Conservation (phyloP, 2,888 invertebrate genomes). For the Drosophila emarginata region DNA sequence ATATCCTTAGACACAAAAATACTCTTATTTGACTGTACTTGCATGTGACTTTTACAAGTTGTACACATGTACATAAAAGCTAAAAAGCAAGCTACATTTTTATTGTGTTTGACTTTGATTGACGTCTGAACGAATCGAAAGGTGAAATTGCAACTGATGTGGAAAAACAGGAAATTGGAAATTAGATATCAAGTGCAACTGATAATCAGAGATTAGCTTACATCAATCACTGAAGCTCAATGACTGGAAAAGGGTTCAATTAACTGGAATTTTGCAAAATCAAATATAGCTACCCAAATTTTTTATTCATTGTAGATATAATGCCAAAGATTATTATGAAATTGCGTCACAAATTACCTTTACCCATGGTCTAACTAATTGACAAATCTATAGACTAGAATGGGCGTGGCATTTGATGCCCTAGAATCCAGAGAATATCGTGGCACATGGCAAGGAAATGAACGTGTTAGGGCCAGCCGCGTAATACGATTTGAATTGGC, state of each 20-base stretch:
- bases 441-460: conserved; percentile 23
- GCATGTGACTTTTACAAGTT: neutral
- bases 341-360: conserved; percentile 44
- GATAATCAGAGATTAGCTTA: neutral
- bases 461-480: conserved; percentile 17
- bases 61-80: conserved; percentile 20
- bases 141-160: conserved; percentile 14
- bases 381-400: conserved; percentile 57
- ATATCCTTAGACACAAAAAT: conserved; percentile 18
- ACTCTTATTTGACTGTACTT: neutral
- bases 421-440: conserved; percentile 39
- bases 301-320: conserved; percentile 19
- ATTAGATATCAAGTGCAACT: conserved; percentile 11
- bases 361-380: conserved; percentile 60
- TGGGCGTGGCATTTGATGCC: conserved; percentile 17
- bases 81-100: conserved; percentile 43
- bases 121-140: conserved; percentile 43
- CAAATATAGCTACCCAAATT: neutral
- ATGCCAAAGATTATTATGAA: conserved; percentile 20
- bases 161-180: conserved; percentile 27
- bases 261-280: neutral
- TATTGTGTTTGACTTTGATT: conserved; percentile 33
- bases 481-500: conserved; percentile 52
- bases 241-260: neutral
- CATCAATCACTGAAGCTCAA: conserved; percentile 11